A percentile compares a stretch with the other conserved stretches of the same genome.
Evolutionary conservation across 2,888 invertebrate genomes (phyloP).

Genomic region (Xanthostigma xanthostigma): DNA sequence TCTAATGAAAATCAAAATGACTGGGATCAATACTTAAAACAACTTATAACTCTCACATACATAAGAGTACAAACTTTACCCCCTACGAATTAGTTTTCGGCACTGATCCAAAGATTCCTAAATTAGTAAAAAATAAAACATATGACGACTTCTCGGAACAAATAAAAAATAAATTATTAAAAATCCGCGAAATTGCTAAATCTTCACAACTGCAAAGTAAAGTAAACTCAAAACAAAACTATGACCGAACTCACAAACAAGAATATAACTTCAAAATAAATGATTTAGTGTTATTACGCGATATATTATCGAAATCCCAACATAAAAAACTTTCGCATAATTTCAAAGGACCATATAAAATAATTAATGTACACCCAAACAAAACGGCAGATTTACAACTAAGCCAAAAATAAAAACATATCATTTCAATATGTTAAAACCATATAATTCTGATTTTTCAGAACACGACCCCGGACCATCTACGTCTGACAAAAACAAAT

Average conservation of each 20-base stretch:
- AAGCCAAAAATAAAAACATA: neutral
- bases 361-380: constrained; percentile 3
- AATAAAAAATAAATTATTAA: constrained; percentile 12
- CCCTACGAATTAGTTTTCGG: constrained; percentile 21
- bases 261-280: neutral
- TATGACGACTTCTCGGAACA: constrained; percentile 9
- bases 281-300: neutral
- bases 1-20: too few species aligned
- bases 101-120: constrained; percentile 16
- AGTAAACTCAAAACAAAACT: constrained; percentile 14
- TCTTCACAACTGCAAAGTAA: constrained; percentile 11
- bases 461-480: neutral
- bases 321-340: too few species aligned
- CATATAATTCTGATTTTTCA: constrained; percentile 3
- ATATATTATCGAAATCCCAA: neutral
- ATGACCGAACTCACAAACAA: constrained; percentile 8
- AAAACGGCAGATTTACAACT: neutral
- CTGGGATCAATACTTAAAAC: too few species aligned
- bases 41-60: too few species aligned
- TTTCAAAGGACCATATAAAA: too few species aligned
- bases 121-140: constrained; percentile 8
- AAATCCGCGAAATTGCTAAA: constrained; percentile 10
- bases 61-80: constrained; percentile 16
- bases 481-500: neutral
- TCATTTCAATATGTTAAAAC: neutral